A percentile compares a stretch with the other conserved stretches of the same genome.
Evolutionary conservation across 2,888 invertebrate species (phyloP).

Genomic region (Diploptera punctata): DNA sequence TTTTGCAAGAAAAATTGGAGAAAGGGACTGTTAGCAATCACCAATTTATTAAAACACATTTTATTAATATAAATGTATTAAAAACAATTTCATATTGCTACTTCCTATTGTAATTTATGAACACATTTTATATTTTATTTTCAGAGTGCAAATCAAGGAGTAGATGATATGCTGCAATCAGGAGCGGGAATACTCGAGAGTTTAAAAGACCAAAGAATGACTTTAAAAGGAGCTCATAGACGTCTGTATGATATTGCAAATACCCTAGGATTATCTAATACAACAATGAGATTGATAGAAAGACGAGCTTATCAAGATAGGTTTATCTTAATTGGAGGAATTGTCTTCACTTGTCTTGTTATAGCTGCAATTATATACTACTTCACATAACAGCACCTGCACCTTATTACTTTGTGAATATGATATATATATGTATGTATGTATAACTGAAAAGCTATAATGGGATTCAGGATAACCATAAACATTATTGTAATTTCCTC

Average conservation of each 20-base stretch:
- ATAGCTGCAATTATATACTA: constrained; percentile 76
- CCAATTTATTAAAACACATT: too few relatives aligned
- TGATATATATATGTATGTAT: too few relatives aligned
- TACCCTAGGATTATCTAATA: constrained; percentile 91
- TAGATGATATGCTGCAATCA: constrained; percentile 87
- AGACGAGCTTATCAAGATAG: constrained; percentile 87
- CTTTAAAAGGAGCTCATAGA: constrained; percentile 85
- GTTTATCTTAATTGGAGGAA: constrained; percentile 85
- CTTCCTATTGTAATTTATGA: too few relatives aligned
- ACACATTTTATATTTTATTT: too few relatives aligned
- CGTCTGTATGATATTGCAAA: constrained; percentile 89
- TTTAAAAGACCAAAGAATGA: constrained; percentile 80
- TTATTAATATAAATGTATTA: too few relatives aligned
- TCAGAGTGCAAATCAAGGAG: constrained; percentile 76
- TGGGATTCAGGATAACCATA: too few relatives aligned
- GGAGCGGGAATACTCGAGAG: constrained; percentile 79
- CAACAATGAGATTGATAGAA: constrained; percentile 94
- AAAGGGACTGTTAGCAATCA: too few relatives aligned
- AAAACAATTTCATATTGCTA: too few relatives aligned
- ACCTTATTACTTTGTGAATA: too few relatives aligned
- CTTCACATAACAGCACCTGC: constrained; percentile 32
- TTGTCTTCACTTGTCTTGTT: constrained; percentile 80
- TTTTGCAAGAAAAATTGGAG: too few relatives aligned
- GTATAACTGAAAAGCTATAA: too few relatives aligned
- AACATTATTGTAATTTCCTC: too few relatives aligned